A percentile compares a stretch with the other conserved stretches of the same genome.
Conservation (phyloP, 2,113 vertebrate species). For the Triplophysa siluroides region DNA sequence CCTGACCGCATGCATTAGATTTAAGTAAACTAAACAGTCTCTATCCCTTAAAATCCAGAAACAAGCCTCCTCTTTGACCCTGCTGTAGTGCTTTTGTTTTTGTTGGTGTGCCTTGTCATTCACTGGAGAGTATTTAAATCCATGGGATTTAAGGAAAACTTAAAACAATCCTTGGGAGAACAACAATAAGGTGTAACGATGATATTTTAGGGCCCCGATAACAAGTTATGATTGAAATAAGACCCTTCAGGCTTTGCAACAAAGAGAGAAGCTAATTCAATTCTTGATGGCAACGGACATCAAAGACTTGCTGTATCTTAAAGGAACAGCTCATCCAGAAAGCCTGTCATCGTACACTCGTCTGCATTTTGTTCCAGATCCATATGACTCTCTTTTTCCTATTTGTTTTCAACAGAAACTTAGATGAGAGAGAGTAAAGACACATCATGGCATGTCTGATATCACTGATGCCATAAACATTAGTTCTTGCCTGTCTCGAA, state of each 20-base stretch:
- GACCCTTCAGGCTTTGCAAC: constrained; percentile 11
- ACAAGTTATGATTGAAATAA: constrained; percentile 23
- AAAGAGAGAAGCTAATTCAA: background rate
- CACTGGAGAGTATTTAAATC: constrained; percentile 71
- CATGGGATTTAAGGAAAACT: constrained; percentile 65
- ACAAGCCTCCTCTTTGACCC: constrained; percentile 79
- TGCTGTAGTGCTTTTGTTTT: constrained; percentile 26
- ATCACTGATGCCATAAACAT: too few relatives aligned
- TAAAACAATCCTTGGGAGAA: constrained; percentile 9
- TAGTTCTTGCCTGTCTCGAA: too few relatives aligned
- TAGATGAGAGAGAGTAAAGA: too few relatives aligned
- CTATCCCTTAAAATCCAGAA: constrained; percentile 67
- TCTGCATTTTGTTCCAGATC: background rate
- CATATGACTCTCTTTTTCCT: background rate
- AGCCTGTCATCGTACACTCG: background rate
- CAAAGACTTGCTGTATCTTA: constrained; percentile 17
- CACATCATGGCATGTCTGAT: too few relatives aligned
- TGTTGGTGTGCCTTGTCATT: constrained; percentile 77
- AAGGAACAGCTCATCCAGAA: background rate
- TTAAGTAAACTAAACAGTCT: constrained; percentile 69
- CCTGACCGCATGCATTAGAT: constrained; percentile 57
- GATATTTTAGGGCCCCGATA: constrained; percentile 21
- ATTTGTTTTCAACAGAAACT: background rate
- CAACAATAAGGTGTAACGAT: constrained; percentile 5
- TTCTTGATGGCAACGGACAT: constrained; percentile 9